These are phyloP conservation scores for Clarias laeviceps DNA, from an alignment of 2,797 vertebrate species.

Conservation along the genomic window DNA sequence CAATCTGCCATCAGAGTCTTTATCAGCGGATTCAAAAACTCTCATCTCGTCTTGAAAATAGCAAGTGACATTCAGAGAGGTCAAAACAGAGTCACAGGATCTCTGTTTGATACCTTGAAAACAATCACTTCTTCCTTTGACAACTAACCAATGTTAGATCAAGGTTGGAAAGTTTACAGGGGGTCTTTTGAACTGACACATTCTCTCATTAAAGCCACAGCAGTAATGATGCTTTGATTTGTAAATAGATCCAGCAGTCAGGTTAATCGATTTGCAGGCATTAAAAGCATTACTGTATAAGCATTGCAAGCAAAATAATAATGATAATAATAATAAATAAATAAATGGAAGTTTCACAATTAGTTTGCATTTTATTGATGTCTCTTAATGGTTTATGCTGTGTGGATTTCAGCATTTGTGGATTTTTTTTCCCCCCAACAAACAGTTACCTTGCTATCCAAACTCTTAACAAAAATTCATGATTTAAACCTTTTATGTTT, in stretches of 20 bases:
- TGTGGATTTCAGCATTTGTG: neutral
- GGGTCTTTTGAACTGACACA: neutral
- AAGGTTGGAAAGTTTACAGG: neutral
- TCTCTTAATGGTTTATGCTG: neutral
- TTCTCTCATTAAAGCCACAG: neutral
- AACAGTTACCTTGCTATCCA: neutral
- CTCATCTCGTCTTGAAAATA: slow-evolving; percentile 33
- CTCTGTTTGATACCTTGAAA: slow-evolving; percentile 11
- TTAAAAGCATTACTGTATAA: neutral
- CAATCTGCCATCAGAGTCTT: slow-evolving; percentile 45
- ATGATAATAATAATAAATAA: no score
- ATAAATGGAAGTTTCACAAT: neutral
- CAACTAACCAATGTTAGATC: neutral
- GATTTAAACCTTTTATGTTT: neutral
- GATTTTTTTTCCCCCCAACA: neutral
- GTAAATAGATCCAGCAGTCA: neutral
- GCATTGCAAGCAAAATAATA: neutral
- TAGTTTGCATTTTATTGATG: neutral
- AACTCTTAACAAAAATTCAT: neutral
- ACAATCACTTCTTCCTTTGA: neutral
- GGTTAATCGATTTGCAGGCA: neutral
- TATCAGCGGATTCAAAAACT: slow-evolving; percentile 23
- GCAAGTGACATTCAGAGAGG: slow-evolving; percentile 51
- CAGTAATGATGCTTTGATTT: neutral
- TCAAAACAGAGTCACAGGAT: slow-evolving; percentile 42